Percentiles rank a stretch among this genome's conserved stretches.
Conservation (phyloP, 2,113 vertebrate genomes). For the Esox niger region DNA sequence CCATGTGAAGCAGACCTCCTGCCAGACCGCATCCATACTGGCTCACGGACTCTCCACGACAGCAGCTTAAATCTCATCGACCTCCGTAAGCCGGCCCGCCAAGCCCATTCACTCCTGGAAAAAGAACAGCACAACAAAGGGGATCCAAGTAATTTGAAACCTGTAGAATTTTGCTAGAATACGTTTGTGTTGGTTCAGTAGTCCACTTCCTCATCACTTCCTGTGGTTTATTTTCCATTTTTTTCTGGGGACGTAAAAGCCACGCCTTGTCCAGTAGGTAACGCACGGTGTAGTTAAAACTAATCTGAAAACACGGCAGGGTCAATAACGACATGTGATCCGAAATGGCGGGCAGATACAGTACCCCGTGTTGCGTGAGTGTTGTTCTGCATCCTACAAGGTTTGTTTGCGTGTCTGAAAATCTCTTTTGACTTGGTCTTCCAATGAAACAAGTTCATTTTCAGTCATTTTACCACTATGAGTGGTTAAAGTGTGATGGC, state of each 20-base stretch:
- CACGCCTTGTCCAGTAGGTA: neutral
- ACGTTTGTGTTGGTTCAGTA: slow-evolving; percentile 8
- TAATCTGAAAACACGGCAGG: slow-evolving; percentile 1
- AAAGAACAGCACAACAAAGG: neutral
- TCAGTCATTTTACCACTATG: slow-evolving; percentile 47
- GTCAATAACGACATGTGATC: slow-evolving; percentile 5
- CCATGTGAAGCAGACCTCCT: slow-evolving; percentile 69
- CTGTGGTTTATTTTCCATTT: neutral
- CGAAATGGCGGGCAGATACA: neutral
- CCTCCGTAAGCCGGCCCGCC: slow-evolving; percentile 14
- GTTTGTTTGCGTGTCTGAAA: slow-evolving; percentile 20
- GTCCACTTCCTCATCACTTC: neutral
- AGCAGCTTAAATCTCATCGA: slow-evolving; percentile 32
- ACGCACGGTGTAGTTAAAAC: neutral
- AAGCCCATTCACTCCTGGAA: neutral
- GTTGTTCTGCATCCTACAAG: slow-evolving; percentile 19
- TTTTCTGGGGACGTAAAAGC: too few species aligned
- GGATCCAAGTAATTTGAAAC: neutral
- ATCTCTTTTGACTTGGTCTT: slow-evolving; percentile 14
- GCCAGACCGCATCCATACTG: slow-evolving; percentile 22
- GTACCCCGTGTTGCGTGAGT: slow-evolving; percentile 8
- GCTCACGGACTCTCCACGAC: slow-evolving; percentile 36
- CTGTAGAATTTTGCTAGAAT: neutral
- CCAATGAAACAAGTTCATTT: neutral
- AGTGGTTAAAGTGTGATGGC: slow-evolving; percentile 20